Evolutionary conservation across 1,140 invertebrate genomes (phyloP).

Genomic region (Lasioglossum baleicum): DNA sequence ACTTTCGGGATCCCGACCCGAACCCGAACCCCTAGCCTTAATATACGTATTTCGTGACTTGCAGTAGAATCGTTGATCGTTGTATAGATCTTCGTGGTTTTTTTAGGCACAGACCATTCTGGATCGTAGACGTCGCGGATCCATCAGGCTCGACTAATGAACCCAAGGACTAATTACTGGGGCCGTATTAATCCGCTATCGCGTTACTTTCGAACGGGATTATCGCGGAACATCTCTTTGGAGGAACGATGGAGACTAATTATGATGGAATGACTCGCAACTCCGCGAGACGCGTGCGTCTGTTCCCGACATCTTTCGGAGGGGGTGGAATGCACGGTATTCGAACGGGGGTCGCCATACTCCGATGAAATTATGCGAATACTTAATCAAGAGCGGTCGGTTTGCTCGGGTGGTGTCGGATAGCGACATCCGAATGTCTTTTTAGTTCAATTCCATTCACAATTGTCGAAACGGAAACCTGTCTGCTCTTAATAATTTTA

Average conservation of each 20-base stretch:
- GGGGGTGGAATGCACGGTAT: constrained; percentile 8
- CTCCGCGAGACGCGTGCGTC: constrained; percentile 36
- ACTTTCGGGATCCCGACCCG: too few species aligned
- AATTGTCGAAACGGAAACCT: too few species aligned
- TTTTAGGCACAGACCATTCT: not conserved
- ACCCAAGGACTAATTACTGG: constrained; percentile 56
- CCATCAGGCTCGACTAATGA: constrained; percentile 34
- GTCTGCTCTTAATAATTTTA: too few species aligned
- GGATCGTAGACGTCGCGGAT: constrained; percentile 23
- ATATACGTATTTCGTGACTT: too few species aligned
- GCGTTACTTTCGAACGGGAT: constrained; percentile 56
- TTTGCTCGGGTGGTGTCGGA: not conserved
- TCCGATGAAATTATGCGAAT: constrained; percentile 2
- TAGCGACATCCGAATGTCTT: not conserved
- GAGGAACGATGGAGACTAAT: constrained; percentile 54
- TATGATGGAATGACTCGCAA: constrained; percentile 63
- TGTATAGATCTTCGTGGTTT: too few species aligned
- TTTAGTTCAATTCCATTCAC: too few species aligned
- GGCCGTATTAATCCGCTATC: constrained; percentile 61
- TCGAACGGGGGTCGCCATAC: constrained; percentile 7
- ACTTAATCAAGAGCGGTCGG: not conserved
- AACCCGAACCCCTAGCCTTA: too few species aligned
- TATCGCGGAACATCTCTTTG: constrained; percentile 52
- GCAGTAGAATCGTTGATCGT: too few species aligned
- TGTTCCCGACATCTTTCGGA: constrained; percentile 34